Conservation (phyloP, 2,797 vertebrate genomes). For the Enteromius fasciolatus region DNA sequence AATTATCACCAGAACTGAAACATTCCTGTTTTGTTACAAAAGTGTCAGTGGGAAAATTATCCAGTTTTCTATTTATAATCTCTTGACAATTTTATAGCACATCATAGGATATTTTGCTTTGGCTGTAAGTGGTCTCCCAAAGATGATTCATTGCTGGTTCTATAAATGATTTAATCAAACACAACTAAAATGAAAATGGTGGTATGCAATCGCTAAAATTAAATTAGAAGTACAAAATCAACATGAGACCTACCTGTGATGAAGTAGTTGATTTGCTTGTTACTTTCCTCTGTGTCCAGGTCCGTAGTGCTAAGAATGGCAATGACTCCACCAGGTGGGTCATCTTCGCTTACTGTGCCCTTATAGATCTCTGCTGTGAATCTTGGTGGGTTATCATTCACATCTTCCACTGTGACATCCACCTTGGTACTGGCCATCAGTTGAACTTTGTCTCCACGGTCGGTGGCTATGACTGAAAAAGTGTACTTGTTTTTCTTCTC, state of each 20-base stretch:
- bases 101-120: background rate
- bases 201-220: background rate
- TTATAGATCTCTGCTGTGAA: constrained; percentile 98
- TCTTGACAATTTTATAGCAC: constrained; percentile 43
- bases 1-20: constrained; percentile 69
- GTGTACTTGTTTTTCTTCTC: constrained; percentile 82
- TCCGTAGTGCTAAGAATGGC: constrained; percentile 95
- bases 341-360: constrained; percentile 96
- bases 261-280: constrained; percentile 91
- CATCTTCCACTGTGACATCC: constrained; percentile 89
- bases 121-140: background rate
- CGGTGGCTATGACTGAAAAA: constrained; percentile 84
- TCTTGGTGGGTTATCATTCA: constrained; percentile 93
- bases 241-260: constrained; percentile 86
- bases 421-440: constrained; percentile 83
- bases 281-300: constrained; percentile 88
- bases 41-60: constrained; percentile 67
- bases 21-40: constrained; percentile 63
- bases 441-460: constrained; percentile 88
- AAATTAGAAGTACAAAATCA: background rate
- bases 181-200: background rate
- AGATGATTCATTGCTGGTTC: background rate
- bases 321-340: constrained; percentile 91
- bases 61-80: constrained; percentile 53
- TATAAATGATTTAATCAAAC: background rate